These are phyloP conservation scores for Holocentrus rufus DNA, from an alignment of 2,797 vertebrate genomes.

Conservation along the genomic window DNA sequence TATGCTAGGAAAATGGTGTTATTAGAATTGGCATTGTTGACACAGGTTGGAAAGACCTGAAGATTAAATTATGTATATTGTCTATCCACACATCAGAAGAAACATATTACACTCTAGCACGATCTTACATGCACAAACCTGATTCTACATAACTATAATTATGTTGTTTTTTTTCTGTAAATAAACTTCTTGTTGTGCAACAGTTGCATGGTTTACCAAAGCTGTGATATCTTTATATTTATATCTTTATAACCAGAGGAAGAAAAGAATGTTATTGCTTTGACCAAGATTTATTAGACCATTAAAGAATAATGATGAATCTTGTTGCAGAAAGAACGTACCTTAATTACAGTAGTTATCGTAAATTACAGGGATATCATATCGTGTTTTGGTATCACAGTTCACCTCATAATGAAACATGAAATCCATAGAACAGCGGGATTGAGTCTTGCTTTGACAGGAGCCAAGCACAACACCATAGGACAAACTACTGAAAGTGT, in stretches of 20 bases:
- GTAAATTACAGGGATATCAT: slow-evolving; percentile 55
- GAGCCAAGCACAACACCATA: slow-evolving; percentile 41
- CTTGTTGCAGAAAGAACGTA: slow-evolving; percentile 27
- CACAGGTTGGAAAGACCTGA: slow-evolving; percentile 3
- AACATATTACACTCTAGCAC: slow-evolving; percentile 16
- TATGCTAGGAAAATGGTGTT: not conserved
- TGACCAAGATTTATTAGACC: slow-evolving; percentile 58
- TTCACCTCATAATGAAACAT: slow-evolving; percentile 38
- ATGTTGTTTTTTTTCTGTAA: slow-evolving; percentile 12
- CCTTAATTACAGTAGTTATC: slow-evolving; percentile 50
- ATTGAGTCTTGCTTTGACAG: slow-evolving; percentile 36
- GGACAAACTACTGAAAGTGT: slow-evolving; percentile 13
- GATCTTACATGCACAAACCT: slow-evolving; percentile 4
- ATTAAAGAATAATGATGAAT: slow-evolving; percentile 53
- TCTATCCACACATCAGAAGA: not conserved
- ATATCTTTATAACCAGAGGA: slow-evolving; percentile 24
- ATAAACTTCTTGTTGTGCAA: not conserved
- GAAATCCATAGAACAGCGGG: slow-evolving; percentile 19
- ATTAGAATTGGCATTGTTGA: slow-evolving; percentile 18
- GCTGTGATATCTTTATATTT: not conserved
- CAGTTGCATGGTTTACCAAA: slow-evolving; percentile 11
- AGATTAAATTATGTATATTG: slow-evolving; percentile 8
- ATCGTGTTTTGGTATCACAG: slow-evolving; percentile 35
- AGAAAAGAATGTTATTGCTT: slow-evolving; percentile 42
- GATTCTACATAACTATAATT: slow-evolving; percentile 16